phyloP scores from a whole-genome alignment of 2,113 vertebrate species.

The Dasyurus viverrinus region DNA sequence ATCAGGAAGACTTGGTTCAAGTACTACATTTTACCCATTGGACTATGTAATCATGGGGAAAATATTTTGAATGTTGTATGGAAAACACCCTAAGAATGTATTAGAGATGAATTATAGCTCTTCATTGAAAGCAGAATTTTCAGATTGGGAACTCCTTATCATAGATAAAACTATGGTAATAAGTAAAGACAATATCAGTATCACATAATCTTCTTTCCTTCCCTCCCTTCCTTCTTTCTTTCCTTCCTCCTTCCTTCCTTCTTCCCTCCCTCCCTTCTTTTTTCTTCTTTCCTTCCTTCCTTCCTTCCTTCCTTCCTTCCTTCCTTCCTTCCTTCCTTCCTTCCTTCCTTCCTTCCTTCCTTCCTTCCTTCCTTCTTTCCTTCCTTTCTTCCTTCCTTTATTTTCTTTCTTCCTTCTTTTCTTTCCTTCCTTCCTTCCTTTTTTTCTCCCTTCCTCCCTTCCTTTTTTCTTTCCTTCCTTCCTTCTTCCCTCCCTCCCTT shows the following conservation, averaged over 20 bases:
- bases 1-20: slow-evolving; percentile 41
- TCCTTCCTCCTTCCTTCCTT: too few relatives aligned
- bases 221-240: not conserved
- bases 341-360: not conserved
- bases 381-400: too few relatives aligned
- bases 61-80: not conserved
- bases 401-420: too few relatives aligned
- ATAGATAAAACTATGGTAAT: not conserved
- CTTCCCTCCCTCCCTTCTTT: not conserved
- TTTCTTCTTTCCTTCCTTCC: not conserved
- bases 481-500: not conserved
- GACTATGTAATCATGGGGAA: not conserved
- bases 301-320: not conserved
- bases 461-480: too few relatives aligned
- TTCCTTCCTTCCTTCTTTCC: too few relatives aligned
- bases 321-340: not conserved
- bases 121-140: not conserved
- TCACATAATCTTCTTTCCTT: not conserved
- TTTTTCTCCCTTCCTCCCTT: too few relatives aligned
- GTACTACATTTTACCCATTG: slow-evolving; percentile 21
- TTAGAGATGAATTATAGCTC: not conserved
- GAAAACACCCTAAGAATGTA: not conserved
- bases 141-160: not conserved
- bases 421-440: not conserved
- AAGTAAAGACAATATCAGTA: not conserved